Base-by-base conservation (phyloP, 2,888 invertebrate species). In the Campoplex capitator region DNA sequence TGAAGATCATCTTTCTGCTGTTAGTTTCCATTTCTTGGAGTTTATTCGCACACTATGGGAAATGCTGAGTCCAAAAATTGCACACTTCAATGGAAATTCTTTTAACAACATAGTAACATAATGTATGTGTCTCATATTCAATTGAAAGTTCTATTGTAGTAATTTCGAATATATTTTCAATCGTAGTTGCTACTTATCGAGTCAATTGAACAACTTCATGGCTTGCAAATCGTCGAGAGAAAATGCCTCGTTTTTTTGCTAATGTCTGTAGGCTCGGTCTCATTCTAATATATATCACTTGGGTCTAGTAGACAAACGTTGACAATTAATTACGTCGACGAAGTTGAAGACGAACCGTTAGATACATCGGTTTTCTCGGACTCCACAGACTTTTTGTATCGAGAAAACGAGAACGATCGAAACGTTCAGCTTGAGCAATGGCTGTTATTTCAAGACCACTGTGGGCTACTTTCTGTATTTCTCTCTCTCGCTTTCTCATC, bases 391-490 rank as follows among this genome's bases (percentile, higher is more conserved):
- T 87, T 87, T 84, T 87, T 87, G 84, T 84, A 87, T 78, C 82
- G 78, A 87, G 85, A 88, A 85, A 87, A 71, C 62, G 82, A 75
- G 58, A 75, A 82, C 82, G 79, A 80, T 80, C 62, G 74, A 28
- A 58, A 89, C 89, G 90, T 89, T 88, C 89, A 81, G 87, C 83
- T 88, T 91, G 90, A 92, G 91, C 89, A 92, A 92, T 92, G 90
- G 91, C 91, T 92, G 91, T 92, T 92, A 91, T 91, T 92, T 88
- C 90, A 91, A 88, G 91, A 90, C 90, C 88, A 91, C 88, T 88
- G 9, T 23, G 51, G 88, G 70, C 88, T 16, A 16, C 32, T 62
- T 62, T 58, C 75, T 58, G 58, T 71, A 58, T 51, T 45, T 32
- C 48, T 62, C 23, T 45, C 62, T 28, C 56, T 42, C 28, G 11